Evolutionary conservation across 2,888 invertebrate species (phyloP), one percentile per base, ranked within the genome.

Genomic region (Eupithecia insigniata): DNA sequence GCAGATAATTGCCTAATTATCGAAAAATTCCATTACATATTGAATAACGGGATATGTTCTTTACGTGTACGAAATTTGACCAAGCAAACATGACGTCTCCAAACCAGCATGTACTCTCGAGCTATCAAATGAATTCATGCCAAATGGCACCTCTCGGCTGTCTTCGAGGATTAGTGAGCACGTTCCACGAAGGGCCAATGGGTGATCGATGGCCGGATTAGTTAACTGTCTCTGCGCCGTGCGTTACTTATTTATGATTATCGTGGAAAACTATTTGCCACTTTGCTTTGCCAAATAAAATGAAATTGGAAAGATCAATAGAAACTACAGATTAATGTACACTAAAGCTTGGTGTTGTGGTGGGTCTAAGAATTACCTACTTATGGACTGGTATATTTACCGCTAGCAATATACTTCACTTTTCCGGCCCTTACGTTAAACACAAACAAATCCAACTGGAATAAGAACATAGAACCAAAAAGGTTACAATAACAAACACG

Each of bases 121-220:
- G 12, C 34, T 62, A 6, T 60, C 60, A 18, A 60, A 85, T 85
- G 82, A 85, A 81, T 86, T 51, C 22, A 72, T 83, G 81, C 80
- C 79, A 83, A 88, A 86, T 83, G 82, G 82, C 82, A 81, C 82
- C 80, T 71, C 26, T 67, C 72, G 51, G 78, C 66, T 90, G 90
- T 90, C 92, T 79, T 83, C 88, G 83, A 71, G 88, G 92, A 90
- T 92, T 92, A 92, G 58, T 74, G 76, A 82, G 84, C 90, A 90
- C 90, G 89, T 92, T 93, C 92, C 88, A 83, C 89, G 92, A 92
- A 93, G 88, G 88, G 80, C 84, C 78, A 74, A 73, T 76, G 73
- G 22, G 77, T 91, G 90, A 92, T 89, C 81, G 84, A 92, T 90
- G 73, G 82, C 58, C 18, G 87, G 87, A 89, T 90, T 89, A 64